A percentile compares a stretch with the other conserved stretches of the same genome.
phyloP scores from a whole-genome alignment of 2,113 vertebrate species.

The Telmatochromis sp. region DNA sequence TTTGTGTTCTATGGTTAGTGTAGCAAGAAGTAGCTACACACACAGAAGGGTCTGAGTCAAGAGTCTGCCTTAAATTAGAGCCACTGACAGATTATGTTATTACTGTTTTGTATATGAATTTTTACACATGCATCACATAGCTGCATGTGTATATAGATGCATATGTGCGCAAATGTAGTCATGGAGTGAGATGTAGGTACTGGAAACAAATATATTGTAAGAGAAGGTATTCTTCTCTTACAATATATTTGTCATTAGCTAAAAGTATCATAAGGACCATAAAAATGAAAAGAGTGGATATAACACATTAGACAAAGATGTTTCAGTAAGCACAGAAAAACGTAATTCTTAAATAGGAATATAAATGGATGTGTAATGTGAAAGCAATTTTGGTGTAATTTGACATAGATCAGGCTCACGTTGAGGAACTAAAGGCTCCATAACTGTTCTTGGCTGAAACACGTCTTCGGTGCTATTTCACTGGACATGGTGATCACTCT shows the following conservation, averaged over 20 bases:
- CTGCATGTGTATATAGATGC: neutral
- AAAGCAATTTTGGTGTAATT: neutral
- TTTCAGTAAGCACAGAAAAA: neutral
- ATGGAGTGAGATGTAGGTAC: neutral
- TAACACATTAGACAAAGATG: neutral
- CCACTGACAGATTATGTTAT: neutral
- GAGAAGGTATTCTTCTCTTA: no score
- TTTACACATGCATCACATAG: neutral
- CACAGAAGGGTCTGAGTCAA: neutral
- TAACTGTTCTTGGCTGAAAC: neutral
- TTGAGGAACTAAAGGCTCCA: neutral
- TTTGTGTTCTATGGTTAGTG: neutral
- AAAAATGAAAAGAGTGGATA: neutral
- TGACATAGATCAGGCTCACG: neutral
- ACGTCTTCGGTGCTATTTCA: neutral
- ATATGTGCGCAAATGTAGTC: neutral
- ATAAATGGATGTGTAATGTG: no score
- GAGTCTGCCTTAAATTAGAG: neutral
- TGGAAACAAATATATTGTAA: neutral
- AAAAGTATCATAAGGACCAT: neutral
- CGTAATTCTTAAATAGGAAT: neutral
- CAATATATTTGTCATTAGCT: neutral
- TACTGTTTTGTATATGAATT: neutral
- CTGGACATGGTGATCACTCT: neutral
- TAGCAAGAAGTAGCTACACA: slow-evolving; percentile 14